Conservation (phyloP, 2,888 invertebrate genomes). For the Lasioglossum marginatum region DNA sequence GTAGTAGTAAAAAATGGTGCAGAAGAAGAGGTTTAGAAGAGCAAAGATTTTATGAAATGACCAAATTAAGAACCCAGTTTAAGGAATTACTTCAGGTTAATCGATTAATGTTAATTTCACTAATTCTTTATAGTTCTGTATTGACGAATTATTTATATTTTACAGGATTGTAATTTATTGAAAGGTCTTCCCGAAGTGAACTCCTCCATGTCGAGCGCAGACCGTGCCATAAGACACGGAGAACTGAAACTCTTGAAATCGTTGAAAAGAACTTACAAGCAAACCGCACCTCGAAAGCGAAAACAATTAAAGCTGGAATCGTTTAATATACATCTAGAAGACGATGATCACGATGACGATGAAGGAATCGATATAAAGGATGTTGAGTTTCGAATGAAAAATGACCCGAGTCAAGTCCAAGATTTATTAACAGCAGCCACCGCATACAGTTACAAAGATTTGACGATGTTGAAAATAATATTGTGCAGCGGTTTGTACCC, state of each 20-base stretch:
- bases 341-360: conserved; percentile 86
- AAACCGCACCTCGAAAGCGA: conserved; percentile 89
- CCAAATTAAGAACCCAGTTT: conserved; percentile 96
- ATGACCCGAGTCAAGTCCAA: conserved; percentile 90
- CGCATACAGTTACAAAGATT: conserved; percentile 88
- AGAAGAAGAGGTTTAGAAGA: conserved; percentile 96
- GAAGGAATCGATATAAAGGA: conserved; percentile 90
- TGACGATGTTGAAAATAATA: conserved; percentile 91
- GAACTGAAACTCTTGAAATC: conserved; percentile 94
- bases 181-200: conserved; percentile 85
- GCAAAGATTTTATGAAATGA: conserved; percentile 98
- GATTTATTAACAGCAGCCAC: conserved; percentile 88
- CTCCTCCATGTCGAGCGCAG: conserved; percentile 87
- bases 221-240: conserved; percentile 93
- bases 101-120: background rate
- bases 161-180: conserved; percentile 88
- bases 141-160: conserved; percentile 8
- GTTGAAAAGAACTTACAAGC: conserved; percentile 90
- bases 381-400: conserved; percentile 93
- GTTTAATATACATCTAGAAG: conserved; percentile 89
- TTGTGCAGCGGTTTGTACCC: conserved; percentile 97
- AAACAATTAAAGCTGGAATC: conserved; percentile 91
- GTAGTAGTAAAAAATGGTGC: conserved; percentile 91
- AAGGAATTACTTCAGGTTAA: conserved; percentile 91
- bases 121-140: background rate